Evolutionary conservation across 2,113 vertebrate genomes (phyloP).

Genomic region (Dasypus novemcinctus): DNA sequence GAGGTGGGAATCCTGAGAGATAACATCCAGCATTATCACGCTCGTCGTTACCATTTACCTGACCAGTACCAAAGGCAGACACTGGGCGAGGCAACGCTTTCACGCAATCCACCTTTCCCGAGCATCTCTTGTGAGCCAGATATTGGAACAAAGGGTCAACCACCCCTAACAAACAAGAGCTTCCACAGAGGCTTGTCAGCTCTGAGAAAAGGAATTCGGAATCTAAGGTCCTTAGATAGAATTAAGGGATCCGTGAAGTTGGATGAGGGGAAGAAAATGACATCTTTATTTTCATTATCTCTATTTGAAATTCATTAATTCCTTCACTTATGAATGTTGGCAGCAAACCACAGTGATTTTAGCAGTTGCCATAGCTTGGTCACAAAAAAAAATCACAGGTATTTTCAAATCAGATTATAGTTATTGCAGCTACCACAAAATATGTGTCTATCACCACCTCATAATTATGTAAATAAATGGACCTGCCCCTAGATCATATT

Average conservation of each 20-base stretch:
- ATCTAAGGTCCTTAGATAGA: neutral
- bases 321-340: neutral
- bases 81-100: fast-evolving
- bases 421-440: neutral
- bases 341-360: neutral
- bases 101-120: neutral
- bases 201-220: neutral
- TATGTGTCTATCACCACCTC: neutral
- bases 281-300: neutral
- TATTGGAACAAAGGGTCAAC: neutral
- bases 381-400: neutral
- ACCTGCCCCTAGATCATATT: fast-evolving
- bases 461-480: neutral
- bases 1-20: neutral
- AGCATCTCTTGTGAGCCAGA: neutral
- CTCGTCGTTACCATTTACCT: neutral
- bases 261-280: neutral
- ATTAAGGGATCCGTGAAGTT: neutral
- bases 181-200: neutral
- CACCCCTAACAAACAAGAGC: neutral
- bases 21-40: neutral
- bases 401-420: neutral
- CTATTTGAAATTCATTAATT: neutral
- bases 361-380: neutral
- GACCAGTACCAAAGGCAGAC: neutral